These are phyloP conservation scores for Uromys caudimaculatus DNA, from an alignment of 2,797 vertebrate genomes.

Conservation along the genomic window DNA sequence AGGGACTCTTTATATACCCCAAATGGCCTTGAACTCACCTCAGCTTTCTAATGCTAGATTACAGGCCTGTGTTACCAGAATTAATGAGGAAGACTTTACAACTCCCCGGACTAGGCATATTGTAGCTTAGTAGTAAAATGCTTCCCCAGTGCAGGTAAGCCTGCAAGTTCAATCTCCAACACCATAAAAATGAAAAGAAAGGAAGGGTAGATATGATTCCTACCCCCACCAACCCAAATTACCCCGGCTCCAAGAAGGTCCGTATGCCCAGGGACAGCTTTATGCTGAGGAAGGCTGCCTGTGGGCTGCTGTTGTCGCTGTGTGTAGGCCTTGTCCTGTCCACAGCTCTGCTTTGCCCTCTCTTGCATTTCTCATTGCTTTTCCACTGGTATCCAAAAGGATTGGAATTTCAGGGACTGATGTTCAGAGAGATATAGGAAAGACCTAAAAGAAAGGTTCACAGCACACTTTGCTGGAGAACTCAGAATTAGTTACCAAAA, in stretches of 20 bases:
- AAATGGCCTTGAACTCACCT: background rate
- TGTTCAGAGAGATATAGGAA: background rate
- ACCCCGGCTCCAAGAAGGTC: background rate
- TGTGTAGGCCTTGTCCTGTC: background rate
- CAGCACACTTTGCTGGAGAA: background rate
- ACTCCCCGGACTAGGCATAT: background rate
- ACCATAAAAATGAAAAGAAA: background rate
- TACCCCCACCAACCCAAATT: background rate
- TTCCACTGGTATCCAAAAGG: background rate
- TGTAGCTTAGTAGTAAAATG: background rate
- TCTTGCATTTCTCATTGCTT: background rate
- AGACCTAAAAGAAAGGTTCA: background rate
- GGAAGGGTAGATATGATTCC: background rate
- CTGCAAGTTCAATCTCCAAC: background rate
- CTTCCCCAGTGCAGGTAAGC: background rate
- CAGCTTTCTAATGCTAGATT: background rate
- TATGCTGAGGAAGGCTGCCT: background rate
- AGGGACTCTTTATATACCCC: background rate
- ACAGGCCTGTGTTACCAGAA: background rate
- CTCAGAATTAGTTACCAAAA: conserved; percentile 1
- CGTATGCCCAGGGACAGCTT: background rate
- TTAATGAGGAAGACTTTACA: background rate
- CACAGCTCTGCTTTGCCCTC: background rate
- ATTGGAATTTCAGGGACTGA: background rate
- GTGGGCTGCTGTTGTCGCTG: background rate